Base-by-base conservation (phyloP, 1,140 invertebrate species). In the Aethina tumida region DNA sequence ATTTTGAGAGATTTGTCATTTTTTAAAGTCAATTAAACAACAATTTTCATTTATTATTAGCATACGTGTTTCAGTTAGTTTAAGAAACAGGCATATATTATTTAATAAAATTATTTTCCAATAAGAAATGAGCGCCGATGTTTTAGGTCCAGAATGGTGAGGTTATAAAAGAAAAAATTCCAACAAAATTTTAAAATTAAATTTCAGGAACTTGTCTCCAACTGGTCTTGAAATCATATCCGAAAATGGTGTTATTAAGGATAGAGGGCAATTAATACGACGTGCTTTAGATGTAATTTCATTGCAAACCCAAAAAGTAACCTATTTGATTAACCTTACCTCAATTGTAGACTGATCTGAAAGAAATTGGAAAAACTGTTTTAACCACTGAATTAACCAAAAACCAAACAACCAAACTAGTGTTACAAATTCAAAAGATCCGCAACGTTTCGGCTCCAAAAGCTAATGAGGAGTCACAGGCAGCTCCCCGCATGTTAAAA, bases 361-460 rank as follows among this genome's bases (percentile, higher is more conserved):
- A 78, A 54, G 84, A 90, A 55, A 75, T 84, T 43, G 75, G 78
- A 3, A 79, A 71, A 28, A 64, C 69, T 21, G 60, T 68, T 15
- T 70, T 76, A 49, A 65, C 67, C 14, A 65, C 67, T 35, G 74
- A 77, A 36, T 65, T 73, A 40, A 57, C 62, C 14, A 74, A 74
- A 38, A 71, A 74, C 25, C 75, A 78, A 36, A 59, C 52, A 26
- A 56, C 55, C 28, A 49, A 81, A 36, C 70, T 88, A 39, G 77
- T 93, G 7, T 64, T 92, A 13, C 90, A 95, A 73, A 78, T 95
- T 50, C 81, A 85, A 60, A 86, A 90, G 60, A 70, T 91, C 26
- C 70, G 84, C 9, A 93, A 93, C 68, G 74, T 90, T 24, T 74
- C 85, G 21, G 86, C 86, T 12, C 88, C 90, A n/a, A 92, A 92